Conservation (phyloP, 2,113 vertebrate genomes). For the Oxygymnocypris stewartii region DNA sequence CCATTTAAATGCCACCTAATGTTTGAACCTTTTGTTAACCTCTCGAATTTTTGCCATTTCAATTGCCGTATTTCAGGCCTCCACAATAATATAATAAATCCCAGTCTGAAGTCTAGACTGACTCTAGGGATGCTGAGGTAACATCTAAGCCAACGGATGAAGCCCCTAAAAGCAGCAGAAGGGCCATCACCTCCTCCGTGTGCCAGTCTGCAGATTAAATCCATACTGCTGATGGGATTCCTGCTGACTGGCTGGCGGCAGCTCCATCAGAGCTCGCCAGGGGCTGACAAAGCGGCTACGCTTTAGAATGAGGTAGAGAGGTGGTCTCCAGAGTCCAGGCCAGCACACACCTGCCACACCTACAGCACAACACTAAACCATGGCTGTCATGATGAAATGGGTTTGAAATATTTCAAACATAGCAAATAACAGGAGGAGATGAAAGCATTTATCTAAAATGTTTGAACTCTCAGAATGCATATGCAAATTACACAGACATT, state of each 20-base stretch:
- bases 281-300: slow-evolving; percentile 11
- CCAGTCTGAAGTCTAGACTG: slow-evolving; percentile 11
- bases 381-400: background rate
- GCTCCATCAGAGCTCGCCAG: slow-evolving; percentile 46
- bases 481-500: background rate
- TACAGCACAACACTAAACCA: slow-evolving; percentile 19
- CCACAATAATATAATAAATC: background rate
- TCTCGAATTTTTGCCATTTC: background rate
- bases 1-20: background rate
- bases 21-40: background rate
- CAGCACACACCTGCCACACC: slow-evolving; percentile 43
- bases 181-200: slow-evolving; percentile 47
- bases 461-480: background rate
- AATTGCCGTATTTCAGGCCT: background rate
- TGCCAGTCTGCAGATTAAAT: slow-evolving; percentile 57
- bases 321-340: slow-evolving; percentile 20
- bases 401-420: background rate
- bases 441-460: too few species aligned
- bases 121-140: slow-evolving; percentile 20
- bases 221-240: slow-evolving; percentile 53
- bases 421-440: too few species aligned
- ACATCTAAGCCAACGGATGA: slow-evolving; percentile 6
- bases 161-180: slow-evolving; percentile 42
- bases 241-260: slow-evolving; percentile 43
- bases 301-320: slow-evolving; percentile 23